Conservation (phyloP, 2,797 vertebrate species). For the Malurus leucopterus region DNA sequence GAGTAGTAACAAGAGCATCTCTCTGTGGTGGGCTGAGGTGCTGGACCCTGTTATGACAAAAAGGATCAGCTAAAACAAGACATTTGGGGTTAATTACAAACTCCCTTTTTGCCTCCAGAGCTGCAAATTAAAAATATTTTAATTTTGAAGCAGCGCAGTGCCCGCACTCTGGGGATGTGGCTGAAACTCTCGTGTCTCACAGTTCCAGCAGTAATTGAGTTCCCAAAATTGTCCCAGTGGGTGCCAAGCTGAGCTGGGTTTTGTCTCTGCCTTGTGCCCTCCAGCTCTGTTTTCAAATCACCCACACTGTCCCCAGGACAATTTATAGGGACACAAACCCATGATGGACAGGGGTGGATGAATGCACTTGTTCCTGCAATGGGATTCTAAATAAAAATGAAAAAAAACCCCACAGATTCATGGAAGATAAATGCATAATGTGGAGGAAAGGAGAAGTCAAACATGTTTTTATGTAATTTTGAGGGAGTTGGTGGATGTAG, state of each 20-base stretch:
- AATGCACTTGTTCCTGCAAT: background rate
- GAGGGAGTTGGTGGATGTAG: background rate
- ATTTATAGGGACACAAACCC: fast-evolving
- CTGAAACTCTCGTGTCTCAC: background rate
- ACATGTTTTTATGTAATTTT: background rate
- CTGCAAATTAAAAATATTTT: background rate
- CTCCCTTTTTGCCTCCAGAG: background rate
- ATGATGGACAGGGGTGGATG: fast-evolving
- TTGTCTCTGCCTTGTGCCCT: background rate
- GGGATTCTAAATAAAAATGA: background rate
- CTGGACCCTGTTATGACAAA: background rate
- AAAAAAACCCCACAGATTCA: background rate
- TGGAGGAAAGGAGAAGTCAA: background rate
- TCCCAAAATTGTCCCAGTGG: background rate
- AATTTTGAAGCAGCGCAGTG: background rate
- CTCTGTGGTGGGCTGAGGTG: background rate
- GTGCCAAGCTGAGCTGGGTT: background rate
- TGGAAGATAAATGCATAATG: background rate
- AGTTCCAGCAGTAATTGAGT: background rate
- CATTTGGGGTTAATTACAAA: background rate
- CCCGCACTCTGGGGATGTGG: background rate
- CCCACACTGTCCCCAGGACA: background rate
- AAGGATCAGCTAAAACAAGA: background rate
- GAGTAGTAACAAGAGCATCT: background rate
- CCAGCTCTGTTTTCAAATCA: background rate